Evolutionary conservation across 2,888 invertebrate species (phyloP), one percentile per base, ranked within the genome.

Genomic region (Stegophylla sp.): DNA sequence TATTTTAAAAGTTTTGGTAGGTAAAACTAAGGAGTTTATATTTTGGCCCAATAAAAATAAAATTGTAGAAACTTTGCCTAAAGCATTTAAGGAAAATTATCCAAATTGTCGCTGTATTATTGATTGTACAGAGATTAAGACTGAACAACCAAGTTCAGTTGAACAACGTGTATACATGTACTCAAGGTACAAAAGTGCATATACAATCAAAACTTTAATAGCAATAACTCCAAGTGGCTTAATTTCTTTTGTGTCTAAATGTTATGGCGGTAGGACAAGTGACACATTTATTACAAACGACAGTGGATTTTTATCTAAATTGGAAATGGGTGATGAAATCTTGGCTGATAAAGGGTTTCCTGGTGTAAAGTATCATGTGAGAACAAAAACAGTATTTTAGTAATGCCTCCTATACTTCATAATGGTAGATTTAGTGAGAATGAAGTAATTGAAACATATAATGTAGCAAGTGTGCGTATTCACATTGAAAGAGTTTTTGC

Each of bases 231-330:
- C 43, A 7, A 66, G 20, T 66, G 43, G 41, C 20, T 66, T 43
- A 20, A 66, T 66, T 43, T 43, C 7, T 4, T 45, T 67, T 43
- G 23, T 48, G 10, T 43, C 64, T 9, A 64, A 43, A 61, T 61
- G 28, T 26, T 28, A 48, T 48, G 48, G 59, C 2, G 20, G 59
- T 59, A 59, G 13, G 34, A 43, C 66, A 43, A 66, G 43, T 66
- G 66, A 66, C 43, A 66, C 41, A n/a, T 66, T 66, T 43, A 66
- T 66, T 20, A 61, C 28, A 28, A 66, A 66, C 43, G 41, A 66
- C n/a, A 10, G 41, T 66, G 43, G 43, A 3, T 48, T 48, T 43
- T 43, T 43, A 9, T 43, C 10, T 43, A 9, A 9, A 9, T 43
- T 43, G 43, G 43, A 43, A 43, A 48, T 13, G 10, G 48, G 48